A percentile compares a stretch with the other conserved stretches of the same genome.
Evolutionary conservation across 2,113 vertebrate species (phyloP).

Genomic region (Riparia riparia): DNA sequence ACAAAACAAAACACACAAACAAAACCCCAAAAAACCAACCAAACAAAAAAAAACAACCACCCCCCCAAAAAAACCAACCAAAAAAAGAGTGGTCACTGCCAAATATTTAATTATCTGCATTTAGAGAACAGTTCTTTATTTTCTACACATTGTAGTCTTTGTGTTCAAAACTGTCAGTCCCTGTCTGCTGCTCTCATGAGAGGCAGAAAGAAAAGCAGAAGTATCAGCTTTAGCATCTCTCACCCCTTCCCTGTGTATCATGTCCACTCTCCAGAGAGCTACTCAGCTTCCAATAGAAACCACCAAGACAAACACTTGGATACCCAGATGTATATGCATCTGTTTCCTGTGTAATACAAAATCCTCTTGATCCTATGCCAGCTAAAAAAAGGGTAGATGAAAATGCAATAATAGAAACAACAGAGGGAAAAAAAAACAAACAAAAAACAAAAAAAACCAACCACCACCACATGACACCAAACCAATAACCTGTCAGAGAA

Average conservation of each 20-base stretch:
- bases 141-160: neutral
- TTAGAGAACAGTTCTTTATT: neutral
- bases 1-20: too few species aligned
- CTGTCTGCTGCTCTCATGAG: neutral
- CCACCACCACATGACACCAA: neutral
- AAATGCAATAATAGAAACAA: neutral
- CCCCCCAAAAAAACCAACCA: too few species aligned
- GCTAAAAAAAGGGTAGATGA: neutral
- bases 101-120: neutral
- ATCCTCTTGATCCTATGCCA: neutral
- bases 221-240: neutral
- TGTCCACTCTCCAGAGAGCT: neutral
- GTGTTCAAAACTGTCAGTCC: neutral
- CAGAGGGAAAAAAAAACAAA: neutral
- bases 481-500: neutral
- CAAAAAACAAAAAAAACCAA: neutral
- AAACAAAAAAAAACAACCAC: too few species aligned
- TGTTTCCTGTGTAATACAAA: neutral
- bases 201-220: neutral
- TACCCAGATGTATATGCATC: neutral
- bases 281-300: neutral
- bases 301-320: neutral
- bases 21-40: too few species aligned
- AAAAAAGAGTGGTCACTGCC: neutral
- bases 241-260: neutral